phyloP scores from a whole-genome alignment of 2,113 vertebrate genomes.

The Pseudolaguvia tuberculata region DNA sequence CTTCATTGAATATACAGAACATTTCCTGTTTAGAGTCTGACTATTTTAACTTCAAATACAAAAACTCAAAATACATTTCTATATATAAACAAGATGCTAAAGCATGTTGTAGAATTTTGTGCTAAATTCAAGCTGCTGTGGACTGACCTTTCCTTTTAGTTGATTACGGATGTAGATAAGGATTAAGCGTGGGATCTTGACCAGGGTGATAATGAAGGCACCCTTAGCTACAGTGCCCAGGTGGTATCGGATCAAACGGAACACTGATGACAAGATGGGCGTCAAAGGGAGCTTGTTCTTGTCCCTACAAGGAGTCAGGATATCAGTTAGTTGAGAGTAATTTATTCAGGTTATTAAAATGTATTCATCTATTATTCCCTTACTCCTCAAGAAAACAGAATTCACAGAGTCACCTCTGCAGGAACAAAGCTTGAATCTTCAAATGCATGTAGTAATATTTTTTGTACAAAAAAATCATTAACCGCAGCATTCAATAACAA shows the following conservation, averaged over 20 bases:
- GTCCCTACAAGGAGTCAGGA: constrained; percentile 69
- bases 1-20: too few species aligned
- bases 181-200: constrained; percentile 92
- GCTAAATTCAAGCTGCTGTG: background rate
- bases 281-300: constrained; percentile 88
- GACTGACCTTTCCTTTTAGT: constrained; percentile 88
- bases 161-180: constrained; percentile 96
- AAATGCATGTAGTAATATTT: too few species aligned
- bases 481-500: too few species aligned
- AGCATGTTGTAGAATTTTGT: background rate
- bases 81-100: too few species aligned
- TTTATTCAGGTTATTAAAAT: background rate
- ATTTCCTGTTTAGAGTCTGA: too few species aligned
- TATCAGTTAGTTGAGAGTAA: background rate
- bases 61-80: too few species aligned
- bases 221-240: constrained; percentile 96
- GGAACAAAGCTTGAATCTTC: too few species aligned
- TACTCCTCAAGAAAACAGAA: too few species aligned
- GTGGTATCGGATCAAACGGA: constrained; percentile 87
- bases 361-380: background rate
- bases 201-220: constrained; percentile 95
- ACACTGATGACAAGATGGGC: constrained; percentile 89
- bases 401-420: too few species aligned
- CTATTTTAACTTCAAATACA: too few species aligned
- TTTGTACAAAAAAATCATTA: too few species aligned